These are phyloP conservation scores for Esox masquinongy DNA, from an alignment of 2,797 vertebrate species.

Conservation along the genomic window DNA sequence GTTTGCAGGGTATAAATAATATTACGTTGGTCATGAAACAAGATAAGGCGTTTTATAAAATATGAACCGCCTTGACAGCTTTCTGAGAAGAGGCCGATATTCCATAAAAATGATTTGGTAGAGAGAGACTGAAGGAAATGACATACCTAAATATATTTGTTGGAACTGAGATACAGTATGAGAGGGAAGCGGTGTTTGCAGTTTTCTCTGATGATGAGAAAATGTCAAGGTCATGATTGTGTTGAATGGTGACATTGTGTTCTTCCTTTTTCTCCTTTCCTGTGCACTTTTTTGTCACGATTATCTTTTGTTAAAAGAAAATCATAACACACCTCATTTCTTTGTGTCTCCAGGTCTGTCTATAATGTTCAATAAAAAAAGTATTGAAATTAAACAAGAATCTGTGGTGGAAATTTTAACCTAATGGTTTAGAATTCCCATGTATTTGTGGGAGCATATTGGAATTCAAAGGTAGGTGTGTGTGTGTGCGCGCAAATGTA, in stretches of 20 bases:
- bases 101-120: constrained; percentile 46
- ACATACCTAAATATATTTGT: constrained; percentile 50
- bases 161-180: constrained; percentile 39
- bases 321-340: no score
- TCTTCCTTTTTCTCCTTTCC: neutral
- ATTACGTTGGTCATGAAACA: constrained; percentile 59
- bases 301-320: no score
- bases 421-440: constrained; percentile 4
- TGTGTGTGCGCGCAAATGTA: constrained; percentile 4
- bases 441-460: neutral
- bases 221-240: constrained; percentile 20
- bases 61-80: constrained; percentile 56
- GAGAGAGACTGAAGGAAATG: constrained; percentile 42
- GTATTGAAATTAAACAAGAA: neutral
- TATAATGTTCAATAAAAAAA: no score
- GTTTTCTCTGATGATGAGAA: constrained; percentile 34
- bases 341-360: no score
- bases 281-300: no score
- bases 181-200: constrained; percentile 33
- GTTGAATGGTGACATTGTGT: neutral
- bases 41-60: constrained; percentile 68
- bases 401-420: constrained; percentile 22
- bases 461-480: constrained; percentile 1
- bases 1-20: constrained; percentile 68
- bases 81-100: constrained; percentile 62